Conservation (phyloP, 2,113 vertebrate species). For the Nipponia nippon region DNA sequence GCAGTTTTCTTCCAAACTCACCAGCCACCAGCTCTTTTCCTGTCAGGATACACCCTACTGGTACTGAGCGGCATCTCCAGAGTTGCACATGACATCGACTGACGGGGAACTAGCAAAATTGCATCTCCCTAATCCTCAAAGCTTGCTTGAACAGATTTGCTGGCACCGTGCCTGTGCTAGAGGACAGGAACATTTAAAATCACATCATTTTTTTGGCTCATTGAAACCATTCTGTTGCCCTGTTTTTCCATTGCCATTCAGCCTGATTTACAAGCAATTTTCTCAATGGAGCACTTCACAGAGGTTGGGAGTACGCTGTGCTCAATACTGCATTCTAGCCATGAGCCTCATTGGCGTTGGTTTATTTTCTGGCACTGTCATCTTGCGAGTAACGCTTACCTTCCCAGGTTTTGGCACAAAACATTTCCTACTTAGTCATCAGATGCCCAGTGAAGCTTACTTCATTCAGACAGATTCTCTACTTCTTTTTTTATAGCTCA, state of each 20-base stretch:
- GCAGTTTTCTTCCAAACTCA: neutral
- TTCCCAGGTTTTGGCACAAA: constrained; percentile 60
- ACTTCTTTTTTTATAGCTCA: neutral
- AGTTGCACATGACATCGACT: neutral
- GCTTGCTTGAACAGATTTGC: constrained; percentile 57
- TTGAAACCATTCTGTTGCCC: constrained; percentile 65
- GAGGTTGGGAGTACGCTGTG: constrained; percentile 43
- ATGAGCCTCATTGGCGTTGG: constrained; percentile 17
- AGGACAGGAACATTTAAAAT: constrained; percentile 67
- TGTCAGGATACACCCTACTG: neutral
- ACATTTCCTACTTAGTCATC: constrained; percentile 25
- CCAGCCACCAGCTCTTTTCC: neutral
- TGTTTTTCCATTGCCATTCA: constrained; percentile 69
- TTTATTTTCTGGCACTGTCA: constrained; percentile 54
- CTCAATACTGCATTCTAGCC: constrained; percentile 41
- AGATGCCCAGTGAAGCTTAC: constrained; percentile 21
- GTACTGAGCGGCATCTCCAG: neutral
- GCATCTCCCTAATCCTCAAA: constrained; percentile 3
- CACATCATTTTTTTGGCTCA: constrained; percentile 72
- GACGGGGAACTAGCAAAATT: constrained; percentile 1
- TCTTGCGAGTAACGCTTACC: constrained; percentile 47
- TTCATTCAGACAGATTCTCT: constrained; percentile 37
- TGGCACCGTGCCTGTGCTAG: constrained; percentile 39
- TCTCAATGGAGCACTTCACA: constrained; percentile 72
- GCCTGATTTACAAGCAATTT: constrained; percentile 71